Evolutionary conservation across 2,797 vertebrate genomes (phyloP), one percentile per base, ranked within the genome.

Genomic region (Spondyliosoma cantharus): DNA sequence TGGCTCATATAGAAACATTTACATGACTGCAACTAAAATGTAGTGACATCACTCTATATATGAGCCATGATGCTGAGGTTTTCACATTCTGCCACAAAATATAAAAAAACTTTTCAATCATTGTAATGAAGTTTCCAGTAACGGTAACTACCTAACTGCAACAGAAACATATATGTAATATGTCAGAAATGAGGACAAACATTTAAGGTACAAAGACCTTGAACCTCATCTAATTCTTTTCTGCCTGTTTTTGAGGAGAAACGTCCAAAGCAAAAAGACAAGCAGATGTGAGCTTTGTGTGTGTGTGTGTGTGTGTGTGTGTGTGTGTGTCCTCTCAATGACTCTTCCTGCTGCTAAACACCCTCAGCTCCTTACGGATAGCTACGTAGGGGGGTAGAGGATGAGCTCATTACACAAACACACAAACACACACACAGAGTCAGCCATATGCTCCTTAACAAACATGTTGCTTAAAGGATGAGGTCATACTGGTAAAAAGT

Each of bases 261-360:
- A 54, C 37, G 11, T 9, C 37, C 37, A 37, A 73, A 61, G n/a
- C 22, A 68, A 78, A 50, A 49, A 62, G 49, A 17, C 27, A 32
- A n/a, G 32, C 66, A 73, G 74, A 56, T 56, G 74, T 64, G 65
- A 73, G 43, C 45, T 66, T 37, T 69, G 46, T 63, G 52, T 49
- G 71, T 42, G 53, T 57, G 58, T 53, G 50, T 56, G 68, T 69
- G 63, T 78, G 67, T 71, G 37, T 78, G 19, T 62, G 24, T 74
- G 29, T 68, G 24, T 61, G 56, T 72, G 69, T 76, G 85, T 86
- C 85, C 75, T 91, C 81, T 91, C 80, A 57, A 42, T 90, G 86
- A 91, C 88, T 86, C 69, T 81, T 60, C 90, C 81, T 85, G 89
- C 91, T 90, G 91, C 62, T 88, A 50, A 81, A 85, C 71, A 83